Evolutionary conservation across 2,888 invertebrate species (phyloP).

Genomic region (Plagiodera versicolora): DNA sequence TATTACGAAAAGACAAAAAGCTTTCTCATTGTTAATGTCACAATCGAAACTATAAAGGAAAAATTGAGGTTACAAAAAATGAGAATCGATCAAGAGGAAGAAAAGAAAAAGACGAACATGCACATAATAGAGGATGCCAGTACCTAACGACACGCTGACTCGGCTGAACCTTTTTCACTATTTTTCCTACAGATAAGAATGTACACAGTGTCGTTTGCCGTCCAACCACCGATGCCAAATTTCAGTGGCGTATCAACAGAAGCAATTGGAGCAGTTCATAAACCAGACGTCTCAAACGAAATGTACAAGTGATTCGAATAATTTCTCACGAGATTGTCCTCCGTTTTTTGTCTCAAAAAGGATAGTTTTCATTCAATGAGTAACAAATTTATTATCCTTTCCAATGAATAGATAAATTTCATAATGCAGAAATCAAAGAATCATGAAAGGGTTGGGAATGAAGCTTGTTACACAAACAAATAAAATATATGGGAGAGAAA

Average conservation of each 20-base stretch:
- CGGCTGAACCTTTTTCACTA: constrained; percentile 30
- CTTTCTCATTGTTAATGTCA: neutral
- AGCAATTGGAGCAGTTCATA: no score
- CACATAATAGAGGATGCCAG: constrained; percentile 29
- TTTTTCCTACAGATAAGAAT: constrained; percentile 30
- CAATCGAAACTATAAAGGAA: constrained; percentile 2
- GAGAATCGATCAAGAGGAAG: constrained; percentile 22
- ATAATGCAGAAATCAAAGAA: no score
- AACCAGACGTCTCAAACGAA: no score
- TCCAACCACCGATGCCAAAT: constrained; percentile 11
- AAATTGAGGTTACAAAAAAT: constrained; percentile 18
- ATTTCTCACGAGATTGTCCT: no score
- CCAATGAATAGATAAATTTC: no score
- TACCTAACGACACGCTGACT: constrained; percentile 33
- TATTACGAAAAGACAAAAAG: neutral
- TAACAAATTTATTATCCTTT: no score
- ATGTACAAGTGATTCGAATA: no score
- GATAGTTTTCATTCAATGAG: no score
- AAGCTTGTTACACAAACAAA: no score
- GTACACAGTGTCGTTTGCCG: constrained; percentile 31
- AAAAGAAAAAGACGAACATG: constrained; percentile 24
- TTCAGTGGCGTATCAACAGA: neutral
- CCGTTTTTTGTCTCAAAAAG: no score
- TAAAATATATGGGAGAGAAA: no score
- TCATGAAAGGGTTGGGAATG: no score